A percentile compares a stretch with the other conserved stretches of the same genome.
Evolutionary conservation across 2,888 invertebrate genomes (phyloP).

Genomic region (Sesamia inferens): DNA sequence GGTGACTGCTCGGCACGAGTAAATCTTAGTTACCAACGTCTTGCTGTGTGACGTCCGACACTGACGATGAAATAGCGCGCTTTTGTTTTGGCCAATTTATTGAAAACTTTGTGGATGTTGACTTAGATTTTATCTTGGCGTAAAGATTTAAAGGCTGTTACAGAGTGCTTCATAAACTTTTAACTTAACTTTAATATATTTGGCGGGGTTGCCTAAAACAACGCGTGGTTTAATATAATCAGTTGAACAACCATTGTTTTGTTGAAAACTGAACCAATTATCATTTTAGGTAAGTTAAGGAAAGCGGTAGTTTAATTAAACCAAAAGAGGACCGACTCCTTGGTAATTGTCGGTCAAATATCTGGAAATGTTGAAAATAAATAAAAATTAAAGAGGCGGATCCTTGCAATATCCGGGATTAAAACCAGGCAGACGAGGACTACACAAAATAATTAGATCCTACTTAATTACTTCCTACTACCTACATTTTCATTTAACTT

Average conservation of each 20-base stretch:
- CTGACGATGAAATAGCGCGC: constrained; percentile 37
- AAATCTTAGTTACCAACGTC: constrained; percentile 48
- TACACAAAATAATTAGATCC: not conserved
- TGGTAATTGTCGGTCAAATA: not conserved
- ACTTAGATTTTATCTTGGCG: constrained; percentile 18
- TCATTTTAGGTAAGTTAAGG: not conserved
- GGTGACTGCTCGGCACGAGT: constrained; percentile 21
- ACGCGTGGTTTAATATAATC: not conserved
- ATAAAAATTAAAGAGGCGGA: not conserved
- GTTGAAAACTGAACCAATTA: constrained; percentile 14
- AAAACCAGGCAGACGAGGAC: not conserved
- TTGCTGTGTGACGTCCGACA: constrained; percentile 4
- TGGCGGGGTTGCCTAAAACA: constrained; percentile 16
- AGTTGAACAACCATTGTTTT: not conserved
- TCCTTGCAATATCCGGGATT: constrained; percentile 5
- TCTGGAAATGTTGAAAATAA: not conserved
- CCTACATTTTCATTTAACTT: not conserved
- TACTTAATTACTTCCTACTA: not conserved
- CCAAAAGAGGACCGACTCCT: not conserved
- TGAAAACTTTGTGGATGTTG: constrained; percentile 10
- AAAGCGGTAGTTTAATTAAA: not conserved
- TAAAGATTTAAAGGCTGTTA: constrained; percentile 1
- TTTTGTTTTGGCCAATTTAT: constrained; percentile 29
- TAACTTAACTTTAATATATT: not conserved
- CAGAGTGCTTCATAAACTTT: not conserved